Conservation (phyloP, 2,113 vertebrate species). For the Nycticorax nycticorax region DNA sequence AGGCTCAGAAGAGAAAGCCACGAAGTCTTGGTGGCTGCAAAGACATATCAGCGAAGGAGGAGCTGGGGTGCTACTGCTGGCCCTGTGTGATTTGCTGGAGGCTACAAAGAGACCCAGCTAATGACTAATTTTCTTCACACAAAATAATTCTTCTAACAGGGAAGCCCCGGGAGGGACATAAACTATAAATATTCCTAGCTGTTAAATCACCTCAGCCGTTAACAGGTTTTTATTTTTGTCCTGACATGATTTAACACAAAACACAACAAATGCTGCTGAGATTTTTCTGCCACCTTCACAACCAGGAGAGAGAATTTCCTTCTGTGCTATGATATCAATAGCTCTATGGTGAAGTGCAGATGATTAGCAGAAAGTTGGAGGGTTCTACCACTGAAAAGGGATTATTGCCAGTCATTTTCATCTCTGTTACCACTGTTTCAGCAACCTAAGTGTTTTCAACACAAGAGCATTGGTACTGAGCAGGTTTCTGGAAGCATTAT, state of each 20-base stretch:
- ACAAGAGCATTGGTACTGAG: not conserved
- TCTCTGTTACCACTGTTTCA: not conserved
- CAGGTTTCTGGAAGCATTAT: not conserved
- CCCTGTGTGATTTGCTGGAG: not conserved
- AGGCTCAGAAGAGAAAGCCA: not conserved
- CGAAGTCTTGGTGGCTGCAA: not conserved
- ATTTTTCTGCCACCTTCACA: not conserved
- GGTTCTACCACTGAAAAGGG: not conserved
- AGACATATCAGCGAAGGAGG: not conserved
- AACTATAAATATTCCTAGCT: not conserved
- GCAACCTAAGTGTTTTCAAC: not conserved
- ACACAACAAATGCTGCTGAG: not conserved
- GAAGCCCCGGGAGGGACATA: not conserved
- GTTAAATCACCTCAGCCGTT: not conserved
- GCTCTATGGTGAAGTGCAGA: not conserved
- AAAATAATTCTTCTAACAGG: not conserved
- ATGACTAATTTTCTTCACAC: not conserved
- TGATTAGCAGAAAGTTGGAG: not conserved
- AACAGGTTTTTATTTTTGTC: conserved; percentile 12
- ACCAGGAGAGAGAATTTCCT: not conserved
- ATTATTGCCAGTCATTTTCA: not conserved
- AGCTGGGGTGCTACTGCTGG: not conserved
- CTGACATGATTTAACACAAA: not conserved
- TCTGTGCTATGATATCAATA: not conserved
- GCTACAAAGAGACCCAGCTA: not conserved